Evolutionary conservation across 2,888 invertebrate genomes (phyloP).

Genomic region (Dicyrtomina minuta): DNA sequence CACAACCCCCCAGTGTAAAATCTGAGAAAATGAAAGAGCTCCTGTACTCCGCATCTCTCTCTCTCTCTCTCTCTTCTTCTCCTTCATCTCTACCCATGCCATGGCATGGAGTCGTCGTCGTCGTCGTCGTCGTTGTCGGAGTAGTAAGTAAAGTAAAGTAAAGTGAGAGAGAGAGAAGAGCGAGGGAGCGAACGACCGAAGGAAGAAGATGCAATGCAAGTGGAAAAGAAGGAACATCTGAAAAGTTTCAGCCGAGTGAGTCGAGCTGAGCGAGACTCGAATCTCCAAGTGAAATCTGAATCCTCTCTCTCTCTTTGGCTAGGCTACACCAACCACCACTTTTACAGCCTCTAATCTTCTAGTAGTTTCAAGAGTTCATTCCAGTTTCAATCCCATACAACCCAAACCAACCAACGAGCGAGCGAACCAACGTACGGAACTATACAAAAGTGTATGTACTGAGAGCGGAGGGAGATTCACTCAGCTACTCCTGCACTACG

Average conservation of each 20-base stretch:
- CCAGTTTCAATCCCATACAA: constrained; percentile 32
- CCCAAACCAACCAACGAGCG: constrained; percentile 15
- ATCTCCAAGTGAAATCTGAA: constrained; percentile 44
- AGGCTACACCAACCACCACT: constrained; percentile 30
- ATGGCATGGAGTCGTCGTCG: not conserved
- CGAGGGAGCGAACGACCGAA: constrained; percentile 27
- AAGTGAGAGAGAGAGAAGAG: constrained; percentile 12
- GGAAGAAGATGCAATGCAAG: constrained; percentile 27
- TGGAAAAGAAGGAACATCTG: constrained; percentile 39
- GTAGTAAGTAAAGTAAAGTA: not conserved
- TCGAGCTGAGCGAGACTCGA: constrained; percentile 44
- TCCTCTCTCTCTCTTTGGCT: constrained; percentile 25
- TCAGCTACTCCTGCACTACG: constrained; percentile 15
- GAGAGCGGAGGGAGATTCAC: constrained; percentile 24
- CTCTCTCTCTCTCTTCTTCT: too few relatives aligned
- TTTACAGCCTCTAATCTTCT: constrained; percentile 39
- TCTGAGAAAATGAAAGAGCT: constrained; percentile 39
- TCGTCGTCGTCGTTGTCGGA: too few relatives aligned
- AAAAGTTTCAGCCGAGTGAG: constrained; percentile 44
- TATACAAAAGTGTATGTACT: constrained; percentile 16
- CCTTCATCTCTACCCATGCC: too few relatives aligned
- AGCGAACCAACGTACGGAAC: constrained; percentile 6
- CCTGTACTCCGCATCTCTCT: constrained; percentile 25
- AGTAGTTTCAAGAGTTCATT: constrained; percentile 39
- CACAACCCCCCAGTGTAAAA: constrained; percentile 39